A percentile compares a stretch with the other conserved stretches of the same genome.
phyloP scores from a whole-genome alignment of 2,797 vertebrate species.

The Acestrorhynchus altus region DNA sequence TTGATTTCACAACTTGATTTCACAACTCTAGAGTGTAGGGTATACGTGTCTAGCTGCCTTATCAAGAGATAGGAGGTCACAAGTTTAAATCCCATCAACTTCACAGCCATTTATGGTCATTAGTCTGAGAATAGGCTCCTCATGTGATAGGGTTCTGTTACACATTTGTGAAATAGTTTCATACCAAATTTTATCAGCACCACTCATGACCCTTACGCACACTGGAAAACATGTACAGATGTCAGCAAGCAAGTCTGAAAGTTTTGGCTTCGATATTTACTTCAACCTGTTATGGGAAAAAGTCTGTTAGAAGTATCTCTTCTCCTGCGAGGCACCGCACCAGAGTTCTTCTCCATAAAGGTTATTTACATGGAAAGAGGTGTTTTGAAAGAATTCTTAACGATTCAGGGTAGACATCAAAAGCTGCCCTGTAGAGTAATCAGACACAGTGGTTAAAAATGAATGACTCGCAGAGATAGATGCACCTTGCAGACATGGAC shows the following conservation, averaged over 20 bases:
- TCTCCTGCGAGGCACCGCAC: not conserved
- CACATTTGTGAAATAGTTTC: too few relatives aligned
- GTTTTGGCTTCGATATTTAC: conserved; percentile 3
- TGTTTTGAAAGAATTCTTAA: conserved; percentile 3
- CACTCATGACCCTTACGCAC: not conserved
- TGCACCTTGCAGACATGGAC: conserved; percentile 45
- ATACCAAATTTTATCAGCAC: not conserved
- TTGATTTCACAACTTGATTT: too few relatives aligned
- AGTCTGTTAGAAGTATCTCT: not conserved
- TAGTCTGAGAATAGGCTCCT: too few relatives aligned
- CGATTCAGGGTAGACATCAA: conserved; percentile 29
- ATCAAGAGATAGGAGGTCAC: too few relatives aligned
- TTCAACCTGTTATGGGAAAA: not conserved
- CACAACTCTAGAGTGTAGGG: too few relatives aligned
- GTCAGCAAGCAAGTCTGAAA: not conserved
- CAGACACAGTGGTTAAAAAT: conserved; percentile 46
- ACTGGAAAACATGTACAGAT: not conserved
- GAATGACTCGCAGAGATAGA: conserved; percentile 30
- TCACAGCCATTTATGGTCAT: too few relatives aligned
- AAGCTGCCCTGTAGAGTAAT: conserved; percentile 1
- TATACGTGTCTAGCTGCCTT: too few relatives aligned
- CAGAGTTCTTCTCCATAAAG: not conserved
- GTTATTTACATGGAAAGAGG: conserved; percentile 9
- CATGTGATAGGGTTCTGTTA: too few relatives aligned
- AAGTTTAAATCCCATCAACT: too few relatives aligned